phyloP scores from a whole-genome alignment of 2,888 invertebrate genomes.

The Tenthredo distinguenda region DNA sequence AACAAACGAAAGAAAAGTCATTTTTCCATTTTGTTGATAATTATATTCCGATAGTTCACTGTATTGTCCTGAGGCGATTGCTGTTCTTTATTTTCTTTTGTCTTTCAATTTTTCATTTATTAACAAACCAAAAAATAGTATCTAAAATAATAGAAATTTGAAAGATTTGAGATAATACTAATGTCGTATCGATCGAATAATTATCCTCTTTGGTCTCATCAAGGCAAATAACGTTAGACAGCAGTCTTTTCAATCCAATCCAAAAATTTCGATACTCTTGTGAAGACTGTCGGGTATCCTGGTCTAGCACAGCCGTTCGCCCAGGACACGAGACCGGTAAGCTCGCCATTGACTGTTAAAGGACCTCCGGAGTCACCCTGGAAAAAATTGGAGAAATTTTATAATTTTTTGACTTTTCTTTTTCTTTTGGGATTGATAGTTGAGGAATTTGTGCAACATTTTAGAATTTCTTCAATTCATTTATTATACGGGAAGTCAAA shows the following conservation, averaged over 20 bases:
- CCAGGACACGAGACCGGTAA: slow-evolving; percentile 72
- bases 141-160: background rate
- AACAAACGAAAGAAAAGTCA: too few relatives aligned
- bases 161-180: background rate
- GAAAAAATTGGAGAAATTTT: background rate
- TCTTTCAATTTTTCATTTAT: background rate
- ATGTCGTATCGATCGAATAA: background rate
- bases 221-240: background rate
- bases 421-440: too few relatives aligned
- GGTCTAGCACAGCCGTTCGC: slow-evolving; percentile 66
- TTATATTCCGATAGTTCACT: background rate
- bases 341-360: slow-evolving; percentile 66
- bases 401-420: background rate
- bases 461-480: too few relatives aligned
- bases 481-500: background rate
- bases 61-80: background rate
- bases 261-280: slow-evolving; percentile 64
- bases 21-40: too few relatives aligned
- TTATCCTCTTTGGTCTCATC: background rate
- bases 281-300: slow-evolving; percentile 69
- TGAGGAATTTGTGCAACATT: too few relatives aligned
- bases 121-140: background rate
- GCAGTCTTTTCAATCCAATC: slow-evolving; percentile 63
- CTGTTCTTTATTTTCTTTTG: background rate
- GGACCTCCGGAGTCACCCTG: slow-evolving; percentile 74